Percentiles rank a stretch among this genome's conserved stretches.
phyloP scores from a whole-genome alignment of 2,113 vertebrate species.

The Ranitomeya variabilis region DNA sequence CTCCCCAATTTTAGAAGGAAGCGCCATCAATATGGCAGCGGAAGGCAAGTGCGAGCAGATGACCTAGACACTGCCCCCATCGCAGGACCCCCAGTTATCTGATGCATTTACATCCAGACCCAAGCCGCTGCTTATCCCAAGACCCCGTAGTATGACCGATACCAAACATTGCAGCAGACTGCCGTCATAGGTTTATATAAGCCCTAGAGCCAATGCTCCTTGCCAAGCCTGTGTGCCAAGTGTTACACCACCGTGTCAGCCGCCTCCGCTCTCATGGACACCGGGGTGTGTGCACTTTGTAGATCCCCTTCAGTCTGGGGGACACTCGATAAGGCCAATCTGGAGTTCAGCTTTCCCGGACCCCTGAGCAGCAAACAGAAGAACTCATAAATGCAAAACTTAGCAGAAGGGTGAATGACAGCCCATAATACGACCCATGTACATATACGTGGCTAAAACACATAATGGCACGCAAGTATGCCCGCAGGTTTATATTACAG shows the following conservation, averaged over 20 bases:
- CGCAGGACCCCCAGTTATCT: too few species aligned
- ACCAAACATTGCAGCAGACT: neutral
- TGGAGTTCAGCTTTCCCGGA: neutral
- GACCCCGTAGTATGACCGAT: neutral
- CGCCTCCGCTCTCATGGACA: neutral
- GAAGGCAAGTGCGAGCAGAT: too few species aligned
- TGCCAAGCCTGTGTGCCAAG: neutral
- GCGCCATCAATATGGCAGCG: too few species aligned
- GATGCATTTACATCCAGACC: too few species aligned
- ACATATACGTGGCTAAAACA: too few species aligned
- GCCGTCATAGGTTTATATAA: neutral
- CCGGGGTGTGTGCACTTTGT: neutral
- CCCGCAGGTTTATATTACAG: too few species aligned
- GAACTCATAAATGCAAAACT: too few species aligned
- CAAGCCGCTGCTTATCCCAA: neutral
- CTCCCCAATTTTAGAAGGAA: too few species aligned
- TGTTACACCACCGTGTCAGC: slow-evolving; percentile 3
- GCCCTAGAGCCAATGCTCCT: neutral
- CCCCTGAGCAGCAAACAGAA: neutral
- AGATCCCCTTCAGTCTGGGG: neutral
- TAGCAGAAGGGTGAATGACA: too few species aligned
- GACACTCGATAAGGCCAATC: neutral
- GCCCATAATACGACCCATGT: too few species aligned
- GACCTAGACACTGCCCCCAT: too few species aligned
- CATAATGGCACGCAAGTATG: too few species aligned